Evolutionary conservation across 2,888 invertebrate species (phyloP), one percentile per base, ranked within the genome.

Genomic region (Anaspis maculata): DNA sequence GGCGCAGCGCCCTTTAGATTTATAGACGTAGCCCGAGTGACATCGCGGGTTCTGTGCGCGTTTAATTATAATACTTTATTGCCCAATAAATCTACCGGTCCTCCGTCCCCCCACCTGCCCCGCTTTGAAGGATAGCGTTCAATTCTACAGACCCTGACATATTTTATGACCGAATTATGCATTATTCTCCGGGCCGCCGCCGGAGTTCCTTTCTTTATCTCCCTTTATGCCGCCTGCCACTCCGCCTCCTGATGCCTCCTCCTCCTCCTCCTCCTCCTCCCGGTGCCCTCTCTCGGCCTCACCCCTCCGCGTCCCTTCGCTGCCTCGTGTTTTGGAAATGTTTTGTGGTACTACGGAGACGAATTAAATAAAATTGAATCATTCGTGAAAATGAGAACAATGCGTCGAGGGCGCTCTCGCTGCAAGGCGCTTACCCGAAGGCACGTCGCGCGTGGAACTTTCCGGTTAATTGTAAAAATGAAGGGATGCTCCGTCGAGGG

Each of bases 1-100:
- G 34, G 32, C 66, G 68, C 5, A 55, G 54, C 54, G 59, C 64
- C 65, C 64, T 56, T 53, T 58, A 65, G 65, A 67, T 67, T 67
- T 67, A 67, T 66, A 61, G 64, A 62, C 58, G 61, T 58, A 57
- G 63, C 59, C 60, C 63, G 65, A 66, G 67, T 68, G 68, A 69
- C 68, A 68, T 65, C 66, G 65, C 62, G 61, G 63, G 62, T 58
- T 62, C 65, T 61, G 62, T 61, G 64, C 67, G 73, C 76, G 76
- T 78, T 79, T 79, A 78, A 79, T 78, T 79, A 79, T 78, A 78
- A 79, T 79, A 78, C 77, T 79, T 78, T 78, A 79, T 78, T 76
- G 77, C 74, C 74, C 76, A 74, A 78, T 79, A 78, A 79, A 79
- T 79, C 78, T 78, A 68, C 54, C 59, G 57, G 68, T 52, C 51